A percentile compares a stretch with the other conserved stretches of the same genome.
phyloP scores from a whole-genome alignment of 92 coral and sea anemone species.

The Blastomussa wellsi region DNA sequence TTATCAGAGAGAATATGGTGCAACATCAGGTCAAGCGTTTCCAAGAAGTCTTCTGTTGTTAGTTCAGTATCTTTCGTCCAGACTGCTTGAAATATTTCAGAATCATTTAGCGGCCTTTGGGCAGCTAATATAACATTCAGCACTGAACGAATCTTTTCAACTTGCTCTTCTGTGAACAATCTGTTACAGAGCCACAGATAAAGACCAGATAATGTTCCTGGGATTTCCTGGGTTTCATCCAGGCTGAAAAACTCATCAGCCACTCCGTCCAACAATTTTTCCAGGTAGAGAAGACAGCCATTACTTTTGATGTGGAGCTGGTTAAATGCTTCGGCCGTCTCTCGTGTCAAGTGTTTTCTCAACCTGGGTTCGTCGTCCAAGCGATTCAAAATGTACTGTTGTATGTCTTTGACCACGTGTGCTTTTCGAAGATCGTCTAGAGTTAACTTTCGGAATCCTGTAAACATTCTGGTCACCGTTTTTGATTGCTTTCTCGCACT shows the following conservation, averaged over 20 bases:
- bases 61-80: conserved; percentile 79
- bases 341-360: conserved; percentile 84
- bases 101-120: conserved; percentile 77
- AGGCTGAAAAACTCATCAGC: conserved; percentile 79
- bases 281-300: conserved; percentile 96
- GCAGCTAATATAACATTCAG: conserved; percentile 90
- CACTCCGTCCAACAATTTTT: conserved; percentile 88
- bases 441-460: conserved; percentile 96
- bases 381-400: conserved; percentile 92
- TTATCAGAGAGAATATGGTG: conserved; percentile 62
- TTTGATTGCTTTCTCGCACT: conserved; percentile 98
- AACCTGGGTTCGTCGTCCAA: conserved; percentile 86
- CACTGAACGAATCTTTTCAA: conserved; percentile 74
- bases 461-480: conserved; percentile 94
- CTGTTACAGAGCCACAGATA: conserved; percentile 95
- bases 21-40: conserved; percentile 68
- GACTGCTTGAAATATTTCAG: conserved; percentile 80
- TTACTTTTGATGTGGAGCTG: conserved; percentile 97
- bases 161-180: conserved; percentile 85
- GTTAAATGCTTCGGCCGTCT: conserved; percentile 94
- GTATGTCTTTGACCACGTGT: conserved; percentile 94
- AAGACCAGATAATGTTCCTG: conserved; percentile 95
- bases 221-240: conserved; percentile 87
- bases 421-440: conserved; percentile 94
- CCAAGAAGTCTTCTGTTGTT: conserved; percentile 60